Percentiles rank a stretch among this genome's conserved stretches.
phyloP scores from a whole-genome alignment of 1,140 invertebrate species.

The Ladona fulva region DNA sequence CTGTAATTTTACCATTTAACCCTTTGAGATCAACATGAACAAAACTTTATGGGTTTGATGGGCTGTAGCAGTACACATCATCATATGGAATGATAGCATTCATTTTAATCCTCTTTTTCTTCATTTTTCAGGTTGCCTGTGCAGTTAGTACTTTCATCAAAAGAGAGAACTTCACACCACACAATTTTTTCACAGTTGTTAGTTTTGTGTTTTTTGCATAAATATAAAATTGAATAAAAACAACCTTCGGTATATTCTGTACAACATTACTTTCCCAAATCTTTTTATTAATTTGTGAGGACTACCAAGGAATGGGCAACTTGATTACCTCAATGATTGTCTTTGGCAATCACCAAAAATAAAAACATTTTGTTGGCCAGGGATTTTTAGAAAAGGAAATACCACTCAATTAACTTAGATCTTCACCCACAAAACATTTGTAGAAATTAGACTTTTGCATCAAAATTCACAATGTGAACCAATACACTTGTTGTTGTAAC shows the following conservation, averaged over 20 bases:
- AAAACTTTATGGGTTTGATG: neutral
- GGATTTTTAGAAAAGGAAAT: neutral
- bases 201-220: constrained; percentile 8
- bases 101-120: neutral
- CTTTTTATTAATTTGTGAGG: neutral
- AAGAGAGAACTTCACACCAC: neutral
- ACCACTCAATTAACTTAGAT: neutral
- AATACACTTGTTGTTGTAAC: no score
- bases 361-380: neutral
- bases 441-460: neutral
- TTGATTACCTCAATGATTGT: neutral
- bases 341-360: neutral
- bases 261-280: constrained; percentile 6
- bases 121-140: neutral
- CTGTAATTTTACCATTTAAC: neutral
- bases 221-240: neutral
- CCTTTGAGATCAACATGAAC: neutral
- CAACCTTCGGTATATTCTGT: neutral
- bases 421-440: neutral
- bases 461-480: no score
- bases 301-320: neutral
- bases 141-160: neutral
- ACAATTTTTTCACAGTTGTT: neutral
- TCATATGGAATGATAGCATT: neutral
- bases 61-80: neutral